phyloP scores from a whole-genome alignment of 2,888 invertebrate genomes.

The Globia sparganii region DNA sequence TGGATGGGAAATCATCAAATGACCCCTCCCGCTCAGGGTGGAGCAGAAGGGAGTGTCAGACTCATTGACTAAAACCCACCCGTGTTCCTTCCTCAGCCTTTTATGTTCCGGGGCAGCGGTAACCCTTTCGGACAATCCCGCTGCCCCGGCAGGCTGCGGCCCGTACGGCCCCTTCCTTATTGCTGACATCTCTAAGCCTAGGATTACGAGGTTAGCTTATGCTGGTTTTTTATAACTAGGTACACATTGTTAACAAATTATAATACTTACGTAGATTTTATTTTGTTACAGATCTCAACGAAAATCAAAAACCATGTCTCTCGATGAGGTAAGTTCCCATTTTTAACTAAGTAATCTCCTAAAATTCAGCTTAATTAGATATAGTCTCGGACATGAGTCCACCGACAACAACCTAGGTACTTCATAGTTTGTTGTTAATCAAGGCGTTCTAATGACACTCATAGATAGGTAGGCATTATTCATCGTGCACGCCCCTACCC shows the following conservation, averaged over 20 bases:
- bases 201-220: neutral
- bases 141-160: too few species aligned
- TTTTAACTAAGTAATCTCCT: slow-evolving; percentile 1
- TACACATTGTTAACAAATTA: neutral
- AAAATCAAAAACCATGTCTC: slow-evolving; percentile 83
- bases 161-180: too few species aligned
- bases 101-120: too few species aligned
- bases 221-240: neutral
- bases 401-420: neutral
- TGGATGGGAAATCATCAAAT: too few species aligned
- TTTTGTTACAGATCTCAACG: slow-evolving; percentile 83
- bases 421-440: neutral
- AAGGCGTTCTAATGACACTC: neutral
- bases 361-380: neutral
- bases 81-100: too few species aligned
- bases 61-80: too few species aligned
- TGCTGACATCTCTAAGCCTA: too few species aligned
- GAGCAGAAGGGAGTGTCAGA: too few species aligned
- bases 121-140: too few species aligned
- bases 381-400: neutral
- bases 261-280: neutral
- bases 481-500: too few species aligned
- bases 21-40: too few species aligned
- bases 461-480: too few species aligned
- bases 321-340: slow-evolving; percentile 83